phyloP scores from a whole-genome alignment of 2,113 vertebrate species.

The Odocoileus hemionus region DNA sequence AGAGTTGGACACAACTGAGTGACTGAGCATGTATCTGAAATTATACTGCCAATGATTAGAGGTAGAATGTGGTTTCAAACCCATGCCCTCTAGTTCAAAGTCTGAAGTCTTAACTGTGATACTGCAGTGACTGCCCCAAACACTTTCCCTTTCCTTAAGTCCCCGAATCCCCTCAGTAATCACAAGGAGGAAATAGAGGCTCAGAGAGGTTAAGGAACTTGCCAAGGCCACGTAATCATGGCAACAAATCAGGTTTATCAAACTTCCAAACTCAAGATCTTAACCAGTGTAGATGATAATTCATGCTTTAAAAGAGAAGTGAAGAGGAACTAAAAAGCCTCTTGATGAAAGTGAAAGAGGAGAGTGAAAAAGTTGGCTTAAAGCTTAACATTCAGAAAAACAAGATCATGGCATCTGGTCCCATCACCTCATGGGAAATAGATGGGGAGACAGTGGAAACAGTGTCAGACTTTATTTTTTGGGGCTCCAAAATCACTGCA shows the following conservation, averaged over 20 bases:
- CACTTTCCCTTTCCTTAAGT: not conserved
- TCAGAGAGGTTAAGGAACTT: not conserved
- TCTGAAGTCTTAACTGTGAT: not conserved
- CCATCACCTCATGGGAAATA: too few relatives aligned
- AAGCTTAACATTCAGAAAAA: too few relatives aligned
- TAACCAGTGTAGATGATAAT: not conserved
- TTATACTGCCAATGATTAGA: not conserved
- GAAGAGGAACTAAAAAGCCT: too few relatives aligned
- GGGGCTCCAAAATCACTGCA: too few relatives aligned
- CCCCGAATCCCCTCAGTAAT: not conserved
- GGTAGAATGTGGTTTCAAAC: not conserved
- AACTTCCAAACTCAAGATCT: not conserved
- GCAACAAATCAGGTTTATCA: not conserved
- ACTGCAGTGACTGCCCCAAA: not conserved
- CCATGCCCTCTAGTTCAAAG: not conserved
- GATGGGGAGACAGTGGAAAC: too few relatives aligned
- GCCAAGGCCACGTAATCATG: not conserved
- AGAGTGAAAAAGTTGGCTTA: too few relatives aligned
- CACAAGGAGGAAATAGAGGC: not conserved
- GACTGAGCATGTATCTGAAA: not conserved
- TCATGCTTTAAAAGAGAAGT: not conserved
- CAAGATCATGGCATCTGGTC: too few relatives aligned
- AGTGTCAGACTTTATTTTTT: too few relatives aligned
- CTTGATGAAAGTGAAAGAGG: too few relatives aligned
- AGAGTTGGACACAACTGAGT: not conserved